Conservation (phyloP, 2,888 invertebrate genomes). For the Cylindroiulus punctatus region DNA sequence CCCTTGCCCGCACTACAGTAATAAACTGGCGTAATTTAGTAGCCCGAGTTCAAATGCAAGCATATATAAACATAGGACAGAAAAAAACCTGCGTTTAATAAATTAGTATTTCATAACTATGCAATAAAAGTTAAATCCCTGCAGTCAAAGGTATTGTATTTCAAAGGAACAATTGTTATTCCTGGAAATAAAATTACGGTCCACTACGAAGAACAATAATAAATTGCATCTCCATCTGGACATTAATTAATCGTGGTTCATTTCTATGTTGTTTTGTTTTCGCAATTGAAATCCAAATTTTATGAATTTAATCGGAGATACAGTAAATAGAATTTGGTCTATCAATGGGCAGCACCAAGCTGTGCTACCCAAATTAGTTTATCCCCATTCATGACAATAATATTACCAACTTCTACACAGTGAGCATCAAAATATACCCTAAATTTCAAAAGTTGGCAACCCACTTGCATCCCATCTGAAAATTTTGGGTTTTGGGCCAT, state of each 20-base stretch:
- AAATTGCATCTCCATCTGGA: too few relatives aligned
- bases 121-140: not conserved
- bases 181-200: not conserved
- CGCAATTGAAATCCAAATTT: too few relatives aligned
- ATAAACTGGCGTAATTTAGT: constrained; percentile 31
- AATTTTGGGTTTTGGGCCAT: too few relatives aligned
- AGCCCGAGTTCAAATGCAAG: not conserved
- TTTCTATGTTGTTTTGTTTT: not conserved
- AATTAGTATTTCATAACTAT: constrained; percentile 13
- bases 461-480: too few relatives aligned
- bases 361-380: too few relatives aligned
- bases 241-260: not conserved
- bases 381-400: too few relatives aligned
- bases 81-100: not conserved
- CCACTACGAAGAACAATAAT: not conserved
- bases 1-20: constrained; percentile 12
- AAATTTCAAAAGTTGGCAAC: too few relatives aligned
- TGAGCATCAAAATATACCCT: too few relatives aligned
- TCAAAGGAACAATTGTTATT: not conserved
- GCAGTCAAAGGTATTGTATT: not conserved
- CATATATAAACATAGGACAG: not conserved
- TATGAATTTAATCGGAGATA: too few relatives aligned
- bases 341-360: too few relatives aligned
- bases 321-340: too few relatives aligned
- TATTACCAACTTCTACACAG: too few relatives aligned